phyloP scores from a whole-genome alignment of 2,797 vertebrate species.

The Falco novaeseelandiae region DNA sequence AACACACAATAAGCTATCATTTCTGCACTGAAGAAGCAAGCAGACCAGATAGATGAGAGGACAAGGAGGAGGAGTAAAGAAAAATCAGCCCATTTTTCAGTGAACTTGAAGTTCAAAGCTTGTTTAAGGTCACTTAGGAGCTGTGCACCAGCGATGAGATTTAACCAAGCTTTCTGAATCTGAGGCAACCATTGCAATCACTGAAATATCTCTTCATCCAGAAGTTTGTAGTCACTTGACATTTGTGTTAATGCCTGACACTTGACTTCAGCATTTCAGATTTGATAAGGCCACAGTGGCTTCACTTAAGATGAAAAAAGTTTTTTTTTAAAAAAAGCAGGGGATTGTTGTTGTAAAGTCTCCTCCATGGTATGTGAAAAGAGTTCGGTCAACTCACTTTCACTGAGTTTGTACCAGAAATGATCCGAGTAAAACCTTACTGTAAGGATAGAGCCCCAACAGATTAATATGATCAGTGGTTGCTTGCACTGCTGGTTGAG shows the following conservation, averaged over 20 bases:
- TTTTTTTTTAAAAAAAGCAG: too few species aligned
- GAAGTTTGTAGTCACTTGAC: slow-evolving; percentile 46
- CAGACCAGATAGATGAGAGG: background rate
- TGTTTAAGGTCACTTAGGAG: background rate
- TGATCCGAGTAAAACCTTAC: background rate
- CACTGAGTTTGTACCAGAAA: background rate
- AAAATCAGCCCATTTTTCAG: background rate
- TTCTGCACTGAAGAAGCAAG: background rate
- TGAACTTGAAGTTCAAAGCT: background rate
- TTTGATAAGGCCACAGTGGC: slow-evolving; percentile 24
- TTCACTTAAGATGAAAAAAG: background rate
- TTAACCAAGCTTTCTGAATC: slow-evolving; percentile 1
- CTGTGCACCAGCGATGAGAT: background rate
- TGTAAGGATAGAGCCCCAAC: background rate
- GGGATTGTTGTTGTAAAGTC: background rate
- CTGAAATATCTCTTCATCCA: slow-evolving; percentile 11
- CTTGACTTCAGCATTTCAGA: slow-evolving; percentile 34
- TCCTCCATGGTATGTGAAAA: background rate
- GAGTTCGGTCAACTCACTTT: background rate
- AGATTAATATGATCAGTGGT: background rate
- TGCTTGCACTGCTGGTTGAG: background rate
- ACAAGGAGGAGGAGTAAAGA: background rate
- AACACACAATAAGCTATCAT: background rate
- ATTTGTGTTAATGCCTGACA: slow-evolving; percentile 51
- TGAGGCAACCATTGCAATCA: background rate